These are phyloP conservation scores for Isaurus tuberculatus DNA, from an alignment of 92 coral and sea anemone species.

Conservation along the genomic window DNA sequence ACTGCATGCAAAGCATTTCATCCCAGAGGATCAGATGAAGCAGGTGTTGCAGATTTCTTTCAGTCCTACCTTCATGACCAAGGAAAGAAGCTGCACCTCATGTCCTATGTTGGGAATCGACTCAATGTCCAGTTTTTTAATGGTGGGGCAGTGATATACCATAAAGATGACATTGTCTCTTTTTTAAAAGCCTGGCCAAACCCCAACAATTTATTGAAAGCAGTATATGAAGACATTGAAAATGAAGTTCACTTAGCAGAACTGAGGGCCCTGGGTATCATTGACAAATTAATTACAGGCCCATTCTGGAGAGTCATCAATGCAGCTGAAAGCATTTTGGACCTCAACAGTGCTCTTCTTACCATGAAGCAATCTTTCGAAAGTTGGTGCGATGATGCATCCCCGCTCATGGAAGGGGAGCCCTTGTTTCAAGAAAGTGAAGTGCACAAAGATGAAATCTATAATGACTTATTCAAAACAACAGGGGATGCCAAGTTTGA, in stretches of 20 bases:
- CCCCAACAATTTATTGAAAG: constrained; percentile 14
- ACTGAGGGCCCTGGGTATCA: neutral
- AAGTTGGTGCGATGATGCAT: constrained; percentile 11
- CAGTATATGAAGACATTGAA: neutral
- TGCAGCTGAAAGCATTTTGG: neutral
- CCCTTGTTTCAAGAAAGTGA: neutral
- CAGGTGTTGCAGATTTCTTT: constrained; percentile 20
- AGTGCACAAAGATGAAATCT: constrained; percentile 15
- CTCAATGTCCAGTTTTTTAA: constrained; percentile 14
- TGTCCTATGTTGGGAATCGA: constrained; percentile 16
- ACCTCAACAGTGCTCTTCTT: neutral
- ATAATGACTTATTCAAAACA: neutral
- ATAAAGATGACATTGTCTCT: neutral
- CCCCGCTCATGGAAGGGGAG: neutral
- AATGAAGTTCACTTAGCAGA: neutral
- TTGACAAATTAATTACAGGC: neutral
- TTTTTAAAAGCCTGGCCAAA: constrained; percentile 5
- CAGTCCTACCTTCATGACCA: constrained; percentile 22
- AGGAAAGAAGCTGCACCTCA: constrained; percentile 14
- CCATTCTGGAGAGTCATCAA: constrained; percentile 2
- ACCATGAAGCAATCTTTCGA: neutral
- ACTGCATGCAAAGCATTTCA: constrained; percentile 23
- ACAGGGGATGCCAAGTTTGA: constrained; percentile 1
- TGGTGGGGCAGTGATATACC: neutral
- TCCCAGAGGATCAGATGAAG: constrained; percentile 23